Evolutionary conservation across 2,113 vertebrate species (phyloP).

Genomic region (Galbula dea): DNA sequence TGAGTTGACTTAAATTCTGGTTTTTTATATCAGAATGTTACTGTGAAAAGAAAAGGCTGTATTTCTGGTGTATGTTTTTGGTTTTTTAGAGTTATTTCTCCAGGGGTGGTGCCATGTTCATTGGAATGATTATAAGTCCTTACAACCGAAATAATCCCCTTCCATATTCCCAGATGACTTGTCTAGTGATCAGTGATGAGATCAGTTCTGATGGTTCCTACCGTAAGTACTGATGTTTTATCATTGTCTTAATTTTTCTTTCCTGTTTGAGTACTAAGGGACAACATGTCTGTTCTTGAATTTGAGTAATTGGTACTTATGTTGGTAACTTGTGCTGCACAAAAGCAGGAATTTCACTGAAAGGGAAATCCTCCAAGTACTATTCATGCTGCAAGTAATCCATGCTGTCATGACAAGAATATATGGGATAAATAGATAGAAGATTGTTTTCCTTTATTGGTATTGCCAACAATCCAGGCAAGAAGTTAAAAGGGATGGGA

Average conservation of each 20-base stretch:
- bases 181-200: conserved; percentile 89
- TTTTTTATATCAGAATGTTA: neutral
- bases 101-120: conserved; percentile 93
- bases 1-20: rapidly evolving
- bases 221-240: conserved; percentile 76
- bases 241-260: neutral
- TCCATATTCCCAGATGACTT: conserved; percentile 92
- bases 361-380: no score
- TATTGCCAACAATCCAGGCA: neutral
- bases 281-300: neutral
- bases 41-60: neutral
- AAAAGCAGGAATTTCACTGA: neutral
- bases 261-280: neutral
- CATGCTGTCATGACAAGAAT: neutral
- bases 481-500: neutral
- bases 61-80: neutral
- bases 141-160: conserved; percentile 91
- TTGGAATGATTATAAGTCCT: conserved; percentile 97
- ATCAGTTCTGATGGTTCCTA: conserved; percentile 79
- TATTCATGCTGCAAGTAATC: neutral
- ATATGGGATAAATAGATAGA: neutral
- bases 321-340: neutral
- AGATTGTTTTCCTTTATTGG: neutral
- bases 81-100: conserved; percentile 92
- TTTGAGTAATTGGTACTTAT: neutral